Percentiles rank a stretch among this genome's conserved stretches.
Conservation (phyloP, 1,140 invertebrate genomes). For the Ceratina calcarata region DNA sequence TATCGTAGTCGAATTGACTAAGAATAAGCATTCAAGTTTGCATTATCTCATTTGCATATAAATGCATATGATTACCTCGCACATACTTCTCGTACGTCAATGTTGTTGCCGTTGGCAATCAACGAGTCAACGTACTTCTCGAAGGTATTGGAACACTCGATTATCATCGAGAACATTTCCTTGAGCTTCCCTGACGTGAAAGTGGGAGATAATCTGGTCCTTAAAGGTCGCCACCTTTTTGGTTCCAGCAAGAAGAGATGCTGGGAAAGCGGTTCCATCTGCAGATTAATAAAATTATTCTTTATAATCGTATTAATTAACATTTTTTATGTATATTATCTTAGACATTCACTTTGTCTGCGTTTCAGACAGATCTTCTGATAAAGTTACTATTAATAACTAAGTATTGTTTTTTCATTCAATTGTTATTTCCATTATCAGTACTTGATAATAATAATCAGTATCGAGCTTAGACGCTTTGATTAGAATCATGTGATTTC, state of each 20-base stretch:
- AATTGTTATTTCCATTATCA: too few species aligned
- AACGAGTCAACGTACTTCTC: slow-evolving; percentile 69
- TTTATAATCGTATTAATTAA: not conserved
- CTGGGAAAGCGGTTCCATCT: slow-evolving; percentile 64
- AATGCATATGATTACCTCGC: slow-evolving; percentile 32
- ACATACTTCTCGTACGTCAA: slow-evolving; percentile 80
- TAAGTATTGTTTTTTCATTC: too few species aligned
- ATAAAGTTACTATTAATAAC: too few species aligned
- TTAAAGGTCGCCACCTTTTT: slow-evolving; percentile 79
- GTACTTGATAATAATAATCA: too few species aligned
- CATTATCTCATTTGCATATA: too few species aligned
- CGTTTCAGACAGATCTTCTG: not conserved
- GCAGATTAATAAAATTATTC: not conserved
- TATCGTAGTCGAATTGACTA: too few species aligned
- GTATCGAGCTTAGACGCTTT: too few species aligned
- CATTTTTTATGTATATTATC: not conserved
- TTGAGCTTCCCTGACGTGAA: slow-evolving; percentile 58
- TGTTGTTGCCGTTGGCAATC: slow-evolving; percentile 52
- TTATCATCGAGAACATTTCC: slow-evolving; percentile 72
- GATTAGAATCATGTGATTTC: too few species aligned
- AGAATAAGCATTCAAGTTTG: too few species aligned
- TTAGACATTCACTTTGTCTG: not conserved
- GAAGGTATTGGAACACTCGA: slow-evolving; percentile 69
- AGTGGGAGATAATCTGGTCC: slow-evolving; percentile 77
- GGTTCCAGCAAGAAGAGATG: slow-evolving; percentile 73